Base-by-base conservation (phyloP, 2,888 invertebrate genomes). In the Strigamia crassipes region DNA sequence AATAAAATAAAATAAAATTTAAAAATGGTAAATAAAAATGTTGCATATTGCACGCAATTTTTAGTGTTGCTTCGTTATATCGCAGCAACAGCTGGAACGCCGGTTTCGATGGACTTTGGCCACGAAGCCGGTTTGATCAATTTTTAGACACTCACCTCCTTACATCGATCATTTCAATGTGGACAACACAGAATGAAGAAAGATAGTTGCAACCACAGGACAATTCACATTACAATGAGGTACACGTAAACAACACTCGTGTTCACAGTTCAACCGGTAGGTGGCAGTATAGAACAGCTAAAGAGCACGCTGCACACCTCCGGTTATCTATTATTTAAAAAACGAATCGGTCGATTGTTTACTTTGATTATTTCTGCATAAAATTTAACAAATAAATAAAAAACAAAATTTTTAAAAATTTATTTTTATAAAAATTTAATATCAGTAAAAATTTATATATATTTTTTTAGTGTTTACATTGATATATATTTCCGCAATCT, bases 1-100 rank as follows among this genome's bases (percentile, higher is more conserved):
- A 78, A 83, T 83, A 66, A 38, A 80, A 46, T 82, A 56, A 31
- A 27, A 78, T 8, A 73, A n/a, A 18, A 73, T 10, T 13, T 18
- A 13, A 73, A 73, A n/a, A n/a, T n/a, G n/a, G n/a, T n/a, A n/a
- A n/a, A n/a, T n/a, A n/a, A 56, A 8, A 56, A 56, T 4, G n/a
- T 2, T 56, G n/a, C n/a, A 56, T 56, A 18, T 56, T 56, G 21
- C 8, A 18, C 13, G 2, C 15, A 73, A 27, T 5, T 73, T 73
- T 73, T 73, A 27, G 18, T 27, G n/a, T n/a, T n/a, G n/a, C n/a
- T n/a, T n/a, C n/a, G n/a, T 18, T 27, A 27, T 13, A 10, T 51
- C 51, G n/a, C 10, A 51, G 51, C 10, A 51, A 51, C 51, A 51
- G 3, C 51, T 51, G 51, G 51, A 9, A 51, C n/a, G n/a, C 15